Conservation (phyloP, 2,797 vertebrate species). For the Xiphophorus birchmanni region DNA sequence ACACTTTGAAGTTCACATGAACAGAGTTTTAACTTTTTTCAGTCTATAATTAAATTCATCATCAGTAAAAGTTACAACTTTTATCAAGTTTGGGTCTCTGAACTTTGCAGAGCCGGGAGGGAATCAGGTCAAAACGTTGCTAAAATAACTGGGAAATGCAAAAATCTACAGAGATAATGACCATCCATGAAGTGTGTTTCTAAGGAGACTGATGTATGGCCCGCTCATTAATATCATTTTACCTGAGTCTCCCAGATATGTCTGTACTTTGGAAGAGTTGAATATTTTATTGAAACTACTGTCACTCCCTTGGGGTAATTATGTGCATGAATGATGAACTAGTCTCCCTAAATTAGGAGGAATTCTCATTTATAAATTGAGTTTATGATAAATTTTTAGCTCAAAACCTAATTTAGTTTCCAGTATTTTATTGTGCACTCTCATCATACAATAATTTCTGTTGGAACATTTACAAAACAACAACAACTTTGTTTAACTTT, state of each 20-base stretch:
- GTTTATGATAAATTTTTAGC: not conserved
- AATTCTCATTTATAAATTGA: not conserved
- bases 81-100: not conserved
- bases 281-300: not conserved
- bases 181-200: not conserved
- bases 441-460: not conserved
- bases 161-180: not conserved
- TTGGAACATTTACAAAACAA: not conserved
- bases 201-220: not conserved
- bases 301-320: not conserved
- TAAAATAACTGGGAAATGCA: not conserved
- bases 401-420: not conserved
- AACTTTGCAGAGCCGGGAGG: not conserved
- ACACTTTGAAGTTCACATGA: not conserved
- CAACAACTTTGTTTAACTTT: not conserved
- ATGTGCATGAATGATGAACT: not conserved
- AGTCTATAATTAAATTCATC: not conserved
- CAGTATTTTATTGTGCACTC: not conserved
- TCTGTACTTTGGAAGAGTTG: not conserved
- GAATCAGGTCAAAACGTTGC: not conserved
- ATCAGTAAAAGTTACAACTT: not conserved
- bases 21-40: not conserved
- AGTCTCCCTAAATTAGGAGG: not conserved
- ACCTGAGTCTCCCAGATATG: not conserved
- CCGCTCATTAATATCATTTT: not conserved